Percentiles rank a stretch among this genome's conserved stretches.
These are phyloP conservation scores for Acomys russatus DNA, from an alignment of 2,797 vertebrate species.

Conservation along the genomic window DNA sequence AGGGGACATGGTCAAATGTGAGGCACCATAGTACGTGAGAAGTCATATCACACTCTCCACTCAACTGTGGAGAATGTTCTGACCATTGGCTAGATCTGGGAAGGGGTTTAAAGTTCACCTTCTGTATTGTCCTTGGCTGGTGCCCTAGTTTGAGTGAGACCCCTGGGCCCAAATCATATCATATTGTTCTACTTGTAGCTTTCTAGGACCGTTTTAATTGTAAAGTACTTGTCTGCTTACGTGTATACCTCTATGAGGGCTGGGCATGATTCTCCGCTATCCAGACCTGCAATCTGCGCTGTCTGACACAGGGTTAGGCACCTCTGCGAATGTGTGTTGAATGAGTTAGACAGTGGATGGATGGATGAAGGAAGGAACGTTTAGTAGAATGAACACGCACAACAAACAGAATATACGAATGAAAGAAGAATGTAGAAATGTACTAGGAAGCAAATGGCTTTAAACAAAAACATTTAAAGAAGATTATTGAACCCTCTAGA, in stretches of 20 bases:
- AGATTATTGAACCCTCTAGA: not conserved
- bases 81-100: too few relatives aligned
- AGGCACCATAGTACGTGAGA: too few relatives aligned
- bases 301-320: not conserved
- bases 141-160: too few relatives aligned
- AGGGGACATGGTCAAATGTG: too few relatives aligned
- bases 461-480: conserved; percentile 4
- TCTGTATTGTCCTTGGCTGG: too few relatives aligned
- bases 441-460: not conserved
- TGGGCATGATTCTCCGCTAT: not conserved
- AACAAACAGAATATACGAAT: not conserved
- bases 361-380: not conserved
- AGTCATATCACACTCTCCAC: too few relatives aligned
- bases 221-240: not conserved
- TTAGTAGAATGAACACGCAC: not conserved
- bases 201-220: not conserved
- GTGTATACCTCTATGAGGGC: not conserved
- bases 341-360: not conserved
- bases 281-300: not conserved
- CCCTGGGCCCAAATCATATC: too few relatives aligned
- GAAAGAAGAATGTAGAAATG: not conserved
- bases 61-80: too few relatives aligned
- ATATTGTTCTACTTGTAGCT: too few relatives aligned
- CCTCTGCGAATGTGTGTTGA: not conserved
- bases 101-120: too few relatives aligned